Evolutionary conservation across 1,140 invertebrate species (phyloP), one percentile per base, ranked within the genome.

Genomic region (Sitodiplosis mosellana): DNA sequence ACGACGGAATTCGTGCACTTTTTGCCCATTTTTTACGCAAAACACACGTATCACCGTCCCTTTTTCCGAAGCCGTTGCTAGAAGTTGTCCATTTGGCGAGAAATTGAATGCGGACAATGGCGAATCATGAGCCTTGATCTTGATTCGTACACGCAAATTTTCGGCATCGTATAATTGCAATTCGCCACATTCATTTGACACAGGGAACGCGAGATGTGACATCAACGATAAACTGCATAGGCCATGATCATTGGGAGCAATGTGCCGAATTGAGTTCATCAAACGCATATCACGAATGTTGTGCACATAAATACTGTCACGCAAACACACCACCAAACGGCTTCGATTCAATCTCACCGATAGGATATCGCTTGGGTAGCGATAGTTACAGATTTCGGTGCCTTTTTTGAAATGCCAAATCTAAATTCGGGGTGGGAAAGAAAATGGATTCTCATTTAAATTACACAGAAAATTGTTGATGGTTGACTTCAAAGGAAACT

Each of bases 281-380:
- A 97, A 86, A 69, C 92, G 94, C 94, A 99, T 98, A 65, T 99
- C 93, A 33, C 87, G 77, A 57, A 99, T 96, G 69, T 97, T 96
- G 69, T 99, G 94, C 59, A 99, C 95, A 68, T 96, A 94, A 53
- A 99, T 74, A 51, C 87, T 91, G 67, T 98, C 93, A 65, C 97
- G 92, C 55, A 99, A 69, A 67, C 94, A 97, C 52, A 99, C 94
- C 42, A 99, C 82, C 59, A 99, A 70, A 58, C 95, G 76, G 56
- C 80, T 79, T 68, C 95, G 75, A 69, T 99, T 99, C 53, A 99
- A 76, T 66, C 91, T 89, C 34, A 99, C 91, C 55, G 86, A 85
- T 48, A 98, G 72, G 59, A 99, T 97, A 43, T 92, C 91, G 64
- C 95, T 96, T 2, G 87, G 85, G 64, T 98, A 99, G 61, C 87